Evolutionary conservation across 2,113 vertebrate genomes (phyloP).

Genomic region (Cryptomyrus ogoouensis): DNA sequence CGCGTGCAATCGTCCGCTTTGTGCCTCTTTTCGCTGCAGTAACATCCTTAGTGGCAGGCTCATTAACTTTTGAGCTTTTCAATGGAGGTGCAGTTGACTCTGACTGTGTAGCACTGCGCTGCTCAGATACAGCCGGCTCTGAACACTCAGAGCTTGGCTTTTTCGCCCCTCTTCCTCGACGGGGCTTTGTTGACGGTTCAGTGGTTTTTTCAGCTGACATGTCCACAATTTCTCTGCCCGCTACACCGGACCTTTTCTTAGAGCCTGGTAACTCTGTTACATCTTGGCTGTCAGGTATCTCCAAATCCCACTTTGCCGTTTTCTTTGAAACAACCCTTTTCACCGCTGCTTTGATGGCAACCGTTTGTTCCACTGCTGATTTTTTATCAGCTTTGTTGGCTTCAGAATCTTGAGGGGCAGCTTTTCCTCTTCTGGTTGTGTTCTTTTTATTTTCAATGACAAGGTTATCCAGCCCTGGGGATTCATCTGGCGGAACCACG

Average conservation of each 20-base stretch:
- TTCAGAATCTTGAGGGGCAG: neutral
- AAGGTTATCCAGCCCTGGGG: neutral
- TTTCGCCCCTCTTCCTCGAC: constrained; percentile 46
- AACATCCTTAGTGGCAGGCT: neutral
- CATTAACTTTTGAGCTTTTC: constrained; percentile 6
- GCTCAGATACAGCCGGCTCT: neutral
- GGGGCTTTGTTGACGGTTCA: constrained; percentile 29
- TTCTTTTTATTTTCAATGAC: neutral
- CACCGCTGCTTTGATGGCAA: neutral
- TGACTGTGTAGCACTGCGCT: neutral
- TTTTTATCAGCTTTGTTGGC: neutral
- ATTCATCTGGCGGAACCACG: constrained; percentile 15
- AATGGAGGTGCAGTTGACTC: neutral
- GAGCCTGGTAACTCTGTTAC: neutral
- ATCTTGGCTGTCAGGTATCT: constrained; percentile 27
- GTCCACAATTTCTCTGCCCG: neutral
- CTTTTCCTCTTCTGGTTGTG: constrained; percentile 23
- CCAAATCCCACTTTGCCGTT: constrained; percentile 38
- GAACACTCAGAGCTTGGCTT: constrained; percentile 25
- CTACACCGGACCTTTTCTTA: neutral
- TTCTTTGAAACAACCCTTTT: constrained; percentile 29
- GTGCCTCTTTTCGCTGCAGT: constrained; percentile 21
- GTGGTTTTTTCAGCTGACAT: neutral
- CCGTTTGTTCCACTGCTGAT: neutral
- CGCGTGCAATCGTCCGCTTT: constrained; percentile 11